phyloP scores from a whole-genome alignment of 2,888 invertebrate genomes.

The Lysandra bellargus region DNA sequence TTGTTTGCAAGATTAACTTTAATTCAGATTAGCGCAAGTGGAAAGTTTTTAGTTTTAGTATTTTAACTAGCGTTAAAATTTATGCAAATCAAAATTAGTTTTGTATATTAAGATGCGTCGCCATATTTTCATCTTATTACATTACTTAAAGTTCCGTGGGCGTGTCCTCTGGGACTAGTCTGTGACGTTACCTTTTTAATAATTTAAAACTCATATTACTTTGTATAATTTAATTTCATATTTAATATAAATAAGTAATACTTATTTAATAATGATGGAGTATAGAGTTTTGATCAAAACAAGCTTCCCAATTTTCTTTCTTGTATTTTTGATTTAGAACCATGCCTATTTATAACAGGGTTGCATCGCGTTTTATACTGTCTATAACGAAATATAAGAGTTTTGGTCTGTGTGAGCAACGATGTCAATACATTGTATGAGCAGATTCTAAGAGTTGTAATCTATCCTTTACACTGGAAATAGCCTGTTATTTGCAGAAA shows the following conservation, averaged over 20 bases:
- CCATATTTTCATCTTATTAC: background rate
- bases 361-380: too few relatives aligned
- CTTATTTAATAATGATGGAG: too few relatives aligned
- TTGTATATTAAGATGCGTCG: background rate
- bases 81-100: too few relatives aligned
- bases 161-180: background rate
- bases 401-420: background rate
- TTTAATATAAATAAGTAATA: background rate
- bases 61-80: too few relatives aligned
- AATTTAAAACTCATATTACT: slow-evolving; percentile 7
- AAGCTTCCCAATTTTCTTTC: too few relatives aligned
- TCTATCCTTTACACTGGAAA: background rate
- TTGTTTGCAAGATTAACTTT: too few relatives aligned
- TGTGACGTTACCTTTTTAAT: background rate
- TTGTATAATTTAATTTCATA: background rate
- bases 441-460: background rate
- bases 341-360: too few relatives aligned
- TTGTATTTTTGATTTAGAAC: too few relatives aligned
- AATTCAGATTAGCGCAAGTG: too few relatives aligned
- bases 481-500: background rate
- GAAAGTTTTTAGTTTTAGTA: too few relatives aligned
- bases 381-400: too few relatives aligned
- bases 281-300: too few relatives aligned
- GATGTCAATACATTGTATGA: background rate
- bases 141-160: background rate